Percentiles rank a stretch among this genome's conserved stretches.
phyloP scores from a whole-genome alignment of 2,797 vertebrate species.

The Arrhamphus sclerolepis region DNA sequence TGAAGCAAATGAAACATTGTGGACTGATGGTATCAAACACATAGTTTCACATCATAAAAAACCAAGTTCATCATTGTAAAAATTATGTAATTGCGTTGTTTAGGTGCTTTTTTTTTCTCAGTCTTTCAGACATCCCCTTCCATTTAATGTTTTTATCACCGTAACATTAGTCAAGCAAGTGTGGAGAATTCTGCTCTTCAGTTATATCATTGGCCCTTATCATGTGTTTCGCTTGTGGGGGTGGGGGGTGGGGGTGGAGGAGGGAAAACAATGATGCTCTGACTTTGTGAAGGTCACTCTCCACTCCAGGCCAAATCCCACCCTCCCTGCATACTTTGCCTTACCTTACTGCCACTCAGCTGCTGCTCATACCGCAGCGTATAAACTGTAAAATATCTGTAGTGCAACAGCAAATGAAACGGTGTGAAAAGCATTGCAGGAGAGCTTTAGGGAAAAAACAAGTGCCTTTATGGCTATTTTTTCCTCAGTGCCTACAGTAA shows the following conservation, averaged over 20 bases:
- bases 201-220: constrained; percentile 21
- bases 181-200: constrained; percentile 8
- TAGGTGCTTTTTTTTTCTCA: no score
- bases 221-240: constrained; percentile 41
- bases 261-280: constrained; percentile 21
- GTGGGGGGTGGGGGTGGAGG: background rate
- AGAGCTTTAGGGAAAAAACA: no score
- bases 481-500: no score
- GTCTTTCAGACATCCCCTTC: background rate
- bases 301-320: constrained; percentile 4
- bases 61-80: background rate
- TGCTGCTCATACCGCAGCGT: background rate
- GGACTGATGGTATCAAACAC: no score
- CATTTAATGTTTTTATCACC: background rate
- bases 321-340: background rate
- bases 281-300: constrained; percentile 24
- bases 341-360: background rate
- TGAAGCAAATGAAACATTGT: no score
- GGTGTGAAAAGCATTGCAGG: no score
- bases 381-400: background rate
- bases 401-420: background rate
- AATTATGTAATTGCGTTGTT: background rate
- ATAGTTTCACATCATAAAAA: background rate
- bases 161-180: background rate
- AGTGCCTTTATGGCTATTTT: no score